Conservation (phyloP, 2,797 vertebrate genomes). For the Apogon hyalosoma region DNA sequence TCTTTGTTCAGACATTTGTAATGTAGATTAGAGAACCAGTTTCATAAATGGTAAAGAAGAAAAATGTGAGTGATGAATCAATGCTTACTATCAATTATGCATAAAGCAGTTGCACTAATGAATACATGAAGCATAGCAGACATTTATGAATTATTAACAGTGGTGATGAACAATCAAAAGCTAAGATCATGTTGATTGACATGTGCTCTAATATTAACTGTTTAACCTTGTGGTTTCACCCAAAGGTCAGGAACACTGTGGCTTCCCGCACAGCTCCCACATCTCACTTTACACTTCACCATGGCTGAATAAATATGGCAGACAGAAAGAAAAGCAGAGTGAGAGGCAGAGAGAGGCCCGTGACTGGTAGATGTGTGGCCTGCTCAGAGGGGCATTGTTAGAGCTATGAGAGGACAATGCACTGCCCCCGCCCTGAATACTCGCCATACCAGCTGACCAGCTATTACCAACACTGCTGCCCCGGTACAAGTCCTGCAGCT, state of each 20-base stretch:
- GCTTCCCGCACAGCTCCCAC: constrained; percentile 31
- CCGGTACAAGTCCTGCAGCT: constrained; percentile 70
- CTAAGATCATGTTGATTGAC: constrained; percentile 2
- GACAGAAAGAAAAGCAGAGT: constrained; percentile 74
- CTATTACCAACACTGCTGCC: constrained; percentile 80
- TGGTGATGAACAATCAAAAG: constrained; percentile 8
- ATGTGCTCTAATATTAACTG: constrained; percentile 27
- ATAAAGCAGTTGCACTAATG: constrained; percentile 7
- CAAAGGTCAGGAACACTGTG: constrained; percentile 46
- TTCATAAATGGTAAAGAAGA: neutral
- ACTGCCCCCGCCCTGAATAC: constrained; percentile 83
- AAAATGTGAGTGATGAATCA: constrained; percentile 10
- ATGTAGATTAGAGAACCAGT: neutral
- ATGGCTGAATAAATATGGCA: constrained; percentile 72
- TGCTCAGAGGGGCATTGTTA: constrained; percentile 86
- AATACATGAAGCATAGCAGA: constrained; percentile 18
- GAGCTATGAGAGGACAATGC: constrained; percentile 84
- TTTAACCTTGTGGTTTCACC: constrained; percentile 46
- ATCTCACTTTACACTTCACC: constrained; percentile 65
- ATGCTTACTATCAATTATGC: constrained; percentile 26
- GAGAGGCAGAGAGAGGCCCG: constrained; percentile 69
- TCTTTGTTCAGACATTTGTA: too few relatives aligned
- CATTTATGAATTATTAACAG: constrained; percentile 31
- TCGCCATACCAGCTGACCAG: constrained; percentile 88
- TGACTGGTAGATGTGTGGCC: constrained; percentile 81